Conservation (phyloP, 2,888 invertebrate species). For the Rapana venosa region DNA sequence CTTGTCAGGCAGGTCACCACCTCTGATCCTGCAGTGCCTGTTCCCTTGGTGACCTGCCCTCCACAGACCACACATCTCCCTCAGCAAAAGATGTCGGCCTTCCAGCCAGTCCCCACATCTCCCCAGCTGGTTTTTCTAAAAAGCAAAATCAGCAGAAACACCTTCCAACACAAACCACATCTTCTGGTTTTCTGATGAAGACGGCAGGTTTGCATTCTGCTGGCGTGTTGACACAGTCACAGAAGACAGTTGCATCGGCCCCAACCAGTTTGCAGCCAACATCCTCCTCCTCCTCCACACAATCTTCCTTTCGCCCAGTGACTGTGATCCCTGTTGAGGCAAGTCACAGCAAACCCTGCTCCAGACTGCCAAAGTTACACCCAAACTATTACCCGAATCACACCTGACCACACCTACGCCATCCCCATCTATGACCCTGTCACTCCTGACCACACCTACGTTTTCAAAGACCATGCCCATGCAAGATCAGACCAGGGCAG, state of each 20-base stretch:
- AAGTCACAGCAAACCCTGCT: background rate
- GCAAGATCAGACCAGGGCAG: background rate
- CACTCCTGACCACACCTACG: background rate
- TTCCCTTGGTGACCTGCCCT: background rate
- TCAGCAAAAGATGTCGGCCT: background rate
- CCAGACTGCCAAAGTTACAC: background rate
- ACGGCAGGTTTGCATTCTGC: no score
- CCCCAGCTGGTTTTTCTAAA: background rate
- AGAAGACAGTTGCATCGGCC: no score
- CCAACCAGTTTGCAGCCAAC: no score
- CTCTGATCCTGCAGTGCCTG: background rate
- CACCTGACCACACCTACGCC: background rate
- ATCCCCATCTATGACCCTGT: background rate
- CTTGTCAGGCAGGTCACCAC: background rate
- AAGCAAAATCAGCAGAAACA: background rate
- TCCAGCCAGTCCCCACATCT: background rate
- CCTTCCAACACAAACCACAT: background rate
- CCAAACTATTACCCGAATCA: background rate
- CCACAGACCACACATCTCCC: background rate
- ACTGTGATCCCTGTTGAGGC: background rate
- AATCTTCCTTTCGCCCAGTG: background rate
- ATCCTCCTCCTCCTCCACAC: no score
- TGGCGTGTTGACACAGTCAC: no score
- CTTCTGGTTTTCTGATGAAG: background rate
- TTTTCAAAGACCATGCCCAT: background rate